Evolutionary conservation across 1,140 invertebrate genomes (phyloP), one percentile per base, ranked within the genome.

Genomic region (Pararge aegeria): DNA sequence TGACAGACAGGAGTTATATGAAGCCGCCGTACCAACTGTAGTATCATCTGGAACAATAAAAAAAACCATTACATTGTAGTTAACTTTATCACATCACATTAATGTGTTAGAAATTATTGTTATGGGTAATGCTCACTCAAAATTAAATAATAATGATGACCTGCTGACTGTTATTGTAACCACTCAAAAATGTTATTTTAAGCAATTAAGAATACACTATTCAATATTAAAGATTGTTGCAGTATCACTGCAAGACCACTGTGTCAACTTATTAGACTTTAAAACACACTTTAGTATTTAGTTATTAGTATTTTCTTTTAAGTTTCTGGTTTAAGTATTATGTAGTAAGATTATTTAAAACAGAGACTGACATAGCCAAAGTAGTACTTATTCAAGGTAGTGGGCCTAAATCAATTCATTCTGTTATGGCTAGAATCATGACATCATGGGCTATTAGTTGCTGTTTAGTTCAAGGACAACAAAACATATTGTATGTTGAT

Each of bases 11-110:
- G 80, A 44, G 82, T 82, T 18, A 78, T 81, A 66, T 92, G 90
- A 3, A 93, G 65, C 21, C 70, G 76, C 20, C 89, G 66, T 16
- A 91, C 77, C 52, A 91, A 79, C 66, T 90, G 88, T 65, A 87
- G 83, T 68, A 91, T 81, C 88, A 91, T 91, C 87, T 91, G 73
- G 54, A 88, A 81, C 52, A 62, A 29, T 34, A 53, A 56, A 37
- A 29, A 27, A 48, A 56, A 37, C 21, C 13, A 54, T 46, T 24
- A 46, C 6, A 20, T n/a, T 24, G 13, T 21, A 46, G 5, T 46
- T 15, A 20, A 21, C 19, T 5, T 46, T 46, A 46, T 46, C 19
- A 49, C 0, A 48, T 42, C 44, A 48, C 46, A 46, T 46, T 46
- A 46, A 3, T 42, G 18, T 19, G 34, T 12, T 2, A 5, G 9